Conservation (phyloP, 2,888 invertebrate species). For the Syrphus vitripennis region DNA sequence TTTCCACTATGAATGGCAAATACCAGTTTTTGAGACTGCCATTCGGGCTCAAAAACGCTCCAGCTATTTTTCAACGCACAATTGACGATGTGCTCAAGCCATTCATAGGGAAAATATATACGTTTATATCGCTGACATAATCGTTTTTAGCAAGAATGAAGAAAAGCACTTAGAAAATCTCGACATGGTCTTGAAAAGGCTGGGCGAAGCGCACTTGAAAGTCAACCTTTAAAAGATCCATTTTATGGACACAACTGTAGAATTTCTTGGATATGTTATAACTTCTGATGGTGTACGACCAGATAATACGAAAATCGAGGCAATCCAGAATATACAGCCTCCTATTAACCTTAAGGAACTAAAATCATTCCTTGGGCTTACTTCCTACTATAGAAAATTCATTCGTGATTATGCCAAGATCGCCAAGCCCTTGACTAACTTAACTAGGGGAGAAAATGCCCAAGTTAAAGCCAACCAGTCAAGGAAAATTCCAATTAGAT, state of each 20-base stretch:
- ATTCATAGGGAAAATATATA: no score
- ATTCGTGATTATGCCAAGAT: background rate
- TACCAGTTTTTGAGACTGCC: slow-evolving; percentile 32
- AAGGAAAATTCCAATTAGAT: no score
- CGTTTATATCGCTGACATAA: background rate
- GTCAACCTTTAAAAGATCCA: background rate
- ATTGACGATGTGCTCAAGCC: slow-evolving; percentile 66
- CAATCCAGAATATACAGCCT: background rate
- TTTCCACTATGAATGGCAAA: slow-evolving; percentile 63
- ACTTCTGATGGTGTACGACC: background rate
- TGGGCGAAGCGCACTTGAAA: background rate
- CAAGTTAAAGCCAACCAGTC: no score
- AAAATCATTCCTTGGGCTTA: background rate
- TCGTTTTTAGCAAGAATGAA: background rate
- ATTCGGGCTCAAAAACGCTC: slow-evolving; percentile 25
- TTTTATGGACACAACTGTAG: background rate
- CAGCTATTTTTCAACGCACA: slow-evolving; percentile 67
- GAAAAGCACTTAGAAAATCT: background rate
- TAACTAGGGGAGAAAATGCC: no score
- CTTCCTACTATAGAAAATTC: background rate
- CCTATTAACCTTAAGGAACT: background rate
- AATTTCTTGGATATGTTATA: background rate
- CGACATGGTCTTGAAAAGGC: background rate
- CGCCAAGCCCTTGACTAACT: background rate
- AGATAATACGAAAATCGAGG: background rate